Conservation (phyloP, 2,113 vertebrate genomes). For the Myodes glareolus region DNA sequence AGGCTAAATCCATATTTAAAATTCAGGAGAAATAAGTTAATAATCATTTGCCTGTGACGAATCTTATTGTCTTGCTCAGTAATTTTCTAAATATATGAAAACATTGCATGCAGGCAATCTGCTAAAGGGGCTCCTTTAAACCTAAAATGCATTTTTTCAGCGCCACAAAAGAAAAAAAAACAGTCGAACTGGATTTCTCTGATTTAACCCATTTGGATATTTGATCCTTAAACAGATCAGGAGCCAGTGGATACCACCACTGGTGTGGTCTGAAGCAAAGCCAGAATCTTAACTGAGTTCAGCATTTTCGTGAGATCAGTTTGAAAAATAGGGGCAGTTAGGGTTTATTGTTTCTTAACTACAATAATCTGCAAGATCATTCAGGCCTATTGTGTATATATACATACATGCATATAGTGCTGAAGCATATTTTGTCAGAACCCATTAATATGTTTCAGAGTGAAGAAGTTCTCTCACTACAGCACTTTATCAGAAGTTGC, state of each 20-base stretch:
- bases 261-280: not conserved
- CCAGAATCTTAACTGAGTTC: slow-evolving; percentile 7
- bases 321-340: not conserved
- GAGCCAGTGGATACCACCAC: not conserved
- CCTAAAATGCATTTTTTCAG: slow-evolving; percentile 33
- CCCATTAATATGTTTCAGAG: slow-evolving; percentile 57
- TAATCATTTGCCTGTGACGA: not conserved
- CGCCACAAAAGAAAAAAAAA: not conserved
- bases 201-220: not conserved
- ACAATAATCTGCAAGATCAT: not conserved
- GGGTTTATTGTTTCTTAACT: not conserved
- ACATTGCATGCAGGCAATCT: not conserved
- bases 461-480: not conserved
- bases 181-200: slow-evolving; percentile 21
- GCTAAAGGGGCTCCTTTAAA: not conserved
- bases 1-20: slow-evolving; percentile 38
- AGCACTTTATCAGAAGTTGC: slow-evolving; percentile 37
- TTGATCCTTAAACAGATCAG: slow-evolving; percentile 31
- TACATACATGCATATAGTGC: no score
- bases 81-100: slow-evolving; percentile 12
- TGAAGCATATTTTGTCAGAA: slow-evolving; percentile 49
- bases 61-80: slow-evolving; percentile 31
- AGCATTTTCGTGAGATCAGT: not conserved
- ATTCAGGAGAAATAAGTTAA: slow-evolving; percentile 20
- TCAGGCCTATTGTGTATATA: not conserved